Evolutionary conservation across 2,797 vertebrate species (phyloP).

Genomic region (Diplodus puntazzo): DNA sequence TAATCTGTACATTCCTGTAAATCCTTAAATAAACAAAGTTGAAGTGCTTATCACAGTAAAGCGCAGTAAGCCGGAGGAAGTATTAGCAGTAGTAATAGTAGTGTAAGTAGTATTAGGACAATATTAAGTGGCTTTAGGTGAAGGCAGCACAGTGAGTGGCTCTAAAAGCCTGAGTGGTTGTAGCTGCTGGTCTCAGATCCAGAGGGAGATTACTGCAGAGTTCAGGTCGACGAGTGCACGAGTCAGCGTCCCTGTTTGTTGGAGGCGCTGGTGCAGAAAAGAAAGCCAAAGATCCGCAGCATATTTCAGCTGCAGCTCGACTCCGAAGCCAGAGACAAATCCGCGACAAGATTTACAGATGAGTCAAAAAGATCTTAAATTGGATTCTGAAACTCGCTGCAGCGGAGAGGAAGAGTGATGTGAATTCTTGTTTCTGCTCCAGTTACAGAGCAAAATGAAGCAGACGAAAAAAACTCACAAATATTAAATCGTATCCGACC

Average conservation of each 20-base stretch:
- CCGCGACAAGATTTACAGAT: conserved; percentile 25
- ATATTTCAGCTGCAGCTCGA: conserved; percentile 23
- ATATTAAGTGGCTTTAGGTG: conserved; percentile 51
- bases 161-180: conserved; percentile 62
- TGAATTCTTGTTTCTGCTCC: conserved; percentile 13
- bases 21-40: not conserved
- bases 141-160: conserved; percentile 28
- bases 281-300: conserved; percentile 14
- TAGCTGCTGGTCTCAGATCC: conserved; percentile 44
- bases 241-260: conserved; percentile 16
- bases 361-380: not conserved
- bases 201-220: conserved; percentile 63
- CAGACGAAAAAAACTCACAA: not conserved
- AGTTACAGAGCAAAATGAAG: conserved; percentile 10
- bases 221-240: conserved; percentile 47
- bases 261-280: conserved; percentile 8
- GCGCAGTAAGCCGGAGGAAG: not conserved
- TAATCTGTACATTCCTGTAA: not conserved
- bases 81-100: not conserved
- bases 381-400: conserved; percentile 2
- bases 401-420: not conserved
- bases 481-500: not conserved
- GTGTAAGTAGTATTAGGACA: not conserved
- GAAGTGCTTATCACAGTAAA: not conserved
- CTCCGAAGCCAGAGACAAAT: not conserved